Percentiles rank a stretch among this genome's conserved stretches.
Evolutionary conservation across 2,797 vertebrate species (phyloP).

Genomic region (Mormyrops boulengeri): DNA sequence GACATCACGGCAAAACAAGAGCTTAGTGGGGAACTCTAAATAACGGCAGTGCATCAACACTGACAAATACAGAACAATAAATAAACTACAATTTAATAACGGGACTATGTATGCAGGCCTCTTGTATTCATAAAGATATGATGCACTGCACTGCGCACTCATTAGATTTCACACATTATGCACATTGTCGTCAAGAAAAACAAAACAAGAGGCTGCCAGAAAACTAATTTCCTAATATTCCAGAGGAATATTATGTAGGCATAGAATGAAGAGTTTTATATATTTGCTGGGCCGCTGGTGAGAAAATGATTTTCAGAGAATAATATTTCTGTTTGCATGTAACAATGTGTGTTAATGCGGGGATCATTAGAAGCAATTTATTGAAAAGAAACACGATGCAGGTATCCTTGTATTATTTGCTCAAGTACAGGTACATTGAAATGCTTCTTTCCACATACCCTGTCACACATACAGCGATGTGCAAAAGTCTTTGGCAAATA

Average conservation of each 20-base stretch:
- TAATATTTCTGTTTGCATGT: background rate
- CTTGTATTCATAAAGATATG: background rate
- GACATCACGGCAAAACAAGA: background rate
- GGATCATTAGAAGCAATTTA: background rate
- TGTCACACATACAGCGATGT: background rate
- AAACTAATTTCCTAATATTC: background rate
- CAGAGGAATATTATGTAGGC: background rate
- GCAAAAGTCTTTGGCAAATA: background rate
- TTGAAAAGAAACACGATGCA: background rate
- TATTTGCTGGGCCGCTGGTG: background rate
- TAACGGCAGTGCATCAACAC: background rate
- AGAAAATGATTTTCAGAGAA: background rate
- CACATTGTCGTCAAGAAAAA: background rate
- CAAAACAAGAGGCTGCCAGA: background rate
- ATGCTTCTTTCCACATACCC: background rate
- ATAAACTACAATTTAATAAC: background rate
- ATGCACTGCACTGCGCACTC: too few relatives aligned
- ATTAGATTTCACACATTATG: constrained; percentile 8
- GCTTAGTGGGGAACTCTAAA: background rate
- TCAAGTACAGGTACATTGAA: background rate
- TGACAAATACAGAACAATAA: background rate
- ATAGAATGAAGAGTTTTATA: background rate
- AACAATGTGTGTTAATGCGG: background rate
- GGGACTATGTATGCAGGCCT: background rate
- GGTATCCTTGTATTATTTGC: background rate